phyloP scores from a whole-genome alignment of 2,797 vertebrate species.

The Eulemur rubriventer region DNA sequence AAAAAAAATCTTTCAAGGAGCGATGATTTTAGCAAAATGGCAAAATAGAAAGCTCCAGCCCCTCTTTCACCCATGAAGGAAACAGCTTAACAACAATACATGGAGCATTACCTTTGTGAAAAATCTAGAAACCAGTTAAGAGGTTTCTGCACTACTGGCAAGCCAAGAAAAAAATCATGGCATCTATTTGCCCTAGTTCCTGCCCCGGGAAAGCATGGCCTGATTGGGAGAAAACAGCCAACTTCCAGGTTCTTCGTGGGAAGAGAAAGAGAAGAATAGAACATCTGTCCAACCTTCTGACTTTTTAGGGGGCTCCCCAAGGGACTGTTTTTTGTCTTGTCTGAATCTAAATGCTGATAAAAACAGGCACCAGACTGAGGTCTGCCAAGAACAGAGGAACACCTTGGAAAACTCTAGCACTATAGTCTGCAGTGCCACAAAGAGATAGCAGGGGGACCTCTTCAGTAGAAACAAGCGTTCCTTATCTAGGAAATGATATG shows the following conservation, averaged over 20 bases:
- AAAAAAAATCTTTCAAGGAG: background rate
- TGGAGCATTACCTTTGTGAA: background rate
- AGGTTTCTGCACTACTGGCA: background rate
- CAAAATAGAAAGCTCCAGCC: background rate
- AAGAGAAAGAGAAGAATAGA: background rate
- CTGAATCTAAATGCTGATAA: background rate
- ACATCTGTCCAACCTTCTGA: background rate
- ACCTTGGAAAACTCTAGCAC: fast-evolving
- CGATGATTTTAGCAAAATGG: background rate
- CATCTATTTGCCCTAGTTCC: background rate
- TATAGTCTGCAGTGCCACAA: background rate
- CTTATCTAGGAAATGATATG: too few relatives aligned
- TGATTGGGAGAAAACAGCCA: background rate
- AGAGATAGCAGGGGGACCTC: fast-evolving
- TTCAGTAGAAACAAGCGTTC: background rate
- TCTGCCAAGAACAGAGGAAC: background rate
- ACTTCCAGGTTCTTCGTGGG: background rate
- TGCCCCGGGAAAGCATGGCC: background rate
- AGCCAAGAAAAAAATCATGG: background rate
- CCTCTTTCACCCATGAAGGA: background rate
- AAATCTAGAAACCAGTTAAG: background rate
- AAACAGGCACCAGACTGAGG: background rate
- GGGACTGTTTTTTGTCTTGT: background rate
- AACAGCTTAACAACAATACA: background rate
- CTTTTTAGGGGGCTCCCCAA: background rate